A percentile compares a stretch with the other conserved stretches of the same genome.
These are phyloP conservation scores for Herminia tarsipennalis DNA, from an alignment of 2,888 invertebrate species.

Conservation along the genomic window DNA sequence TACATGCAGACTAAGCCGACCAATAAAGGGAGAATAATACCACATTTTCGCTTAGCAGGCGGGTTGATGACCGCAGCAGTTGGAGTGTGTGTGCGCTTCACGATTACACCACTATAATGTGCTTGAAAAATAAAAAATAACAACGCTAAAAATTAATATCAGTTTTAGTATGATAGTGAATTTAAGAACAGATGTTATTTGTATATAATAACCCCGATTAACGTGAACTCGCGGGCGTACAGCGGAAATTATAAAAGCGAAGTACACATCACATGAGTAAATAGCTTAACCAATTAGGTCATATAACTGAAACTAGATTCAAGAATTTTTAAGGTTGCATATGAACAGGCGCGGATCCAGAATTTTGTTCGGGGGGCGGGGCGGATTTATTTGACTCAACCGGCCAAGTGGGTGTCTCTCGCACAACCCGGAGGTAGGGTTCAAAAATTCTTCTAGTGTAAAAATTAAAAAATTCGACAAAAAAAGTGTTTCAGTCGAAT, in stretches of 20 bases:
- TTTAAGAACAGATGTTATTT: background rate
- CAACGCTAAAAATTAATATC: slow-evolving; percentile 11
- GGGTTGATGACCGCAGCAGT: slow-evolving; percentile 4
- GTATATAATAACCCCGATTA: background rate
- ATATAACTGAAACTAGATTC: too few species aligned
- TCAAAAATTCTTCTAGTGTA: too few species aligned
- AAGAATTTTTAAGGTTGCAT: too few species aligned
- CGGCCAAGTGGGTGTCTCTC: too few species aligned
- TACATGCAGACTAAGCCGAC: slow-evolving; percentile 32
- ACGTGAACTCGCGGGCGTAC: slow-evolving; percentile 10
- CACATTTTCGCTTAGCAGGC: slow-evolving; percentile 17
- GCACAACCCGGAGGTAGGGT: too few species aligned
- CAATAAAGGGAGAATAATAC: slow-evolving; percentile 22
- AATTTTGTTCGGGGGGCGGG: too few species aligned
- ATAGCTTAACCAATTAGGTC: too few species aligned
- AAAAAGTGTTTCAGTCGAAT: too few species aligned
- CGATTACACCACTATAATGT: slow-evolving; percentile 22
- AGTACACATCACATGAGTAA: background rate
- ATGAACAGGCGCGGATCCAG: too few species aligned
- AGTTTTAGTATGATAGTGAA: background rate
- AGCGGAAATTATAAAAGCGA: background rate
- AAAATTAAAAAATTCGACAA: too few species aligned
- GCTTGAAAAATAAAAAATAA: slow-evolving; percentile 18
- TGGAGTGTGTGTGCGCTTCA: slow-evolving; percentile 7
- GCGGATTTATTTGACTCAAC: too few species aligned